Conservation (phyloP, 2,797 vertebrate genomes). For the Oceanodroma leucorhoa region DNA sequence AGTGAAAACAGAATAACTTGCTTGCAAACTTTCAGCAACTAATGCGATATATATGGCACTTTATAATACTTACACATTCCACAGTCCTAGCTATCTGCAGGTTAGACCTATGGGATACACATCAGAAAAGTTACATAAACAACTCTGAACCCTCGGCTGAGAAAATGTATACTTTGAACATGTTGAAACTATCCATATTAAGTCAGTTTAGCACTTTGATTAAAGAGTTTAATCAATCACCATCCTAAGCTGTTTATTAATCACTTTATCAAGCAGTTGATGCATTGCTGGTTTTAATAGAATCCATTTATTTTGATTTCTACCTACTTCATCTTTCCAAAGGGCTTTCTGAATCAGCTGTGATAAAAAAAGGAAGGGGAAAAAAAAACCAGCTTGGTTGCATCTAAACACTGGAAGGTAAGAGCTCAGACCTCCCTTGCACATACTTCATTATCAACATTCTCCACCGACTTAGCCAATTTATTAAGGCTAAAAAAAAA, state of each 20-base stretch:
- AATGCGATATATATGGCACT: constrained; percentile 17
- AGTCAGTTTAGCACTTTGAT: constrained; percentile 96
- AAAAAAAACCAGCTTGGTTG: constrained; percentile 35
- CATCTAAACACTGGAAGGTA: constrained; percentile 72
- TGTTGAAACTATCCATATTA: constrained; percentile 85
- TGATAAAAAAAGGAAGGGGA: constrained; percentile 83
- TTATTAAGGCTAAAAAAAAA: constrained; percentile 84
- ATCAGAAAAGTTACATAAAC: constrained; percentile 80
- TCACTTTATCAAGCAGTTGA: constrained; percentile 99
- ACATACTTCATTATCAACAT: constrained; percentile 90
- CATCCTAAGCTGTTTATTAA: constrained; percentile 97
- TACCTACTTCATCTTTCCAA: constrained; percentile 96
- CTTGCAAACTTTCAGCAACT: constrained; percentile 30
- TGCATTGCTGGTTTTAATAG: constrained; percentile 99
- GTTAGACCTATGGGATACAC: constrained; percentile 70
- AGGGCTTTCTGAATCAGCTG: constrained; percentile 91
- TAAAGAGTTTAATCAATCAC: constrained; percentile 99
- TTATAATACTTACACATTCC: constrained; percentile 66
- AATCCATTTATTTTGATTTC: constrained; percentile 99
- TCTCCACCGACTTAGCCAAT: constrained; percentile 88
- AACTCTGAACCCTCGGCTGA: constrained; percentile 69
- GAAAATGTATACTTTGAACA: constrained; percentile 79
- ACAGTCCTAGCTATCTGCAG: constrained; percentile 56
- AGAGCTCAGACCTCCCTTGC: constrained; percentile 78
- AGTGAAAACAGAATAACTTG: constrained; percentile 33